These are phyloP conservation scores for Meda fulgida DNA, from an alignment of 2,797 vertebrate genomes.

Conservation along the genomic window DNA sequence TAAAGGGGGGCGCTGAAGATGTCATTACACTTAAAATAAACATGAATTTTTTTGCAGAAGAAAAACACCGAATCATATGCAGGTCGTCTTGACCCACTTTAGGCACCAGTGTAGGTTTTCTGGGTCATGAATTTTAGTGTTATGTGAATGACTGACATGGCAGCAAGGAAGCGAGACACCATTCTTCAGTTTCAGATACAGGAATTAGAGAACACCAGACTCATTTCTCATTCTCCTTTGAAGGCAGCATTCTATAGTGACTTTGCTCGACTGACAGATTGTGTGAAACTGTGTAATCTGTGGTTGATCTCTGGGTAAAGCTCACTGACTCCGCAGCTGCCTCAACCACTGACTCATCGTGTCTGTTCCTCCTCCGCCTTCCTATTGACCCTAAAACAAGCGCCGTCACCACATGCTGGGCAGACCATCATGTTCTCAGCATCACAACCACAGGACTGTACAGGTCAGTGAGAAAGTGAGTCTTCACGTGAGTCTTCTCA, in stretches of 20 bases:
- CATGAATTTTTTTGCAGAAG: neutral
- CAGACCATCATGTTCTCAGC: constrained; percentile 12
- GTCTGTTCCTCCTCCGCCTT: neutral
- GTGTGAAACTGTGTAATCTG: constrained; percentile 24
- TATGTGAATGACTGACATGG: neutral
- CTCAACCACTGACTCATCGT: neutral
- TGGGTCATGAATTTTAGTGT: neutral
- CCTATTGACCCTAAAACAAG: constrained; percentile 7
- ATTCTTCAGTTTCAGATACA: neutral
- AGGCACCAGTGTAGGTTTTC: neutral
- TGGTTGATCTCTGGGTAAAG: constrained; percentile 29
- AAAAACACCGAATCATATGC: neutral
- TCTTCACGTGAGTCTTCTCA: neutral
- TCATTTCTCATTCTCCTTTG: neutral
- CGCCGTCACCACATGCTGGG: neutral
- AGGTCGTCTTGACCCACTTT: neutral
- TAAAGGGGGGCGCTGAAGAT: too few species aligned
- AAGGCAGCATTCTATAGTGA: neutral
- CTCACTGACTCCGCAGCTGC: constrained; percentile 9
- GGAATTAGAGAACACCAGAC: neutral
- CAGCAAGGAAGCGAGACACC: neutral
- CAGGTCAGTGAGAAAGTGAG: neutral
- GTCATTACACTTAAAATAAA: neutral
- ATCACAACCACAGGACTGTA: neutral
- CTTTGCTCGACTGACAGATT: constrained; percentile 6